Base-by-base conservation (phyloP, 2,797 vertebrate genomes). In the Myioborus miniatus region DNA sequence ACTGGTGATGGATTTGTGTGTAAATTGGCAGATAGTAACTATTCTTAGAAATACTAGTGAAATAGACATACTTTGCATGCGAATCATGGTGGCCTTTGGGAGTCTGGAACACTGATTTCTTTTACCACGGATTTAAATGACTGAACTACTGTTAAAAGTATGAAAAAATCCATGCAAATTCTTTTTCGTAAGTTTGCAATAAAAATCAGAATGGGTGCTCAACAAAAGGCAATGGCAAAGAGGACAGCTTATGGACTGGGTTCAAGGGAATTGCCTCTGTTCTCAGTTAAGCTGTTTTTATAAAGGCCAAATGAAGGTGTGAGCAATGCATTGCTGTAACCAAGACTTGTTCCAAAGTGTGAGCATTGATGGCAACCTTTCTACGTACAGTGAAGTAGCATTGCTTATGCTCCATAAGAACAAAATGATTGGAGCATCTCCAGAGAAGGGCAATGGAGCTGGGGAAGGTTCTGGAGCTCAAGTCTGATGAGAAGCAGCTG, bases 1-100 rank as follows among this genome's bases (percentile, higher is more conserved):
- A 0, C 11, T 0, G 3, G 83, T 87, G 52, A 93, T 59, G 76
- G 63, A 64, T 83, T 80, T 88, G 72, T 79, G 71, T 89, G 41
- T 89, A 92, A 89, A 85, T 87, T 79, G 84, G 78, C 90, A 78
- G 63, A 92, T 64, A 84, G 50, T n/a, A 53, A 71, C 72, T 64
- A 1, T 71, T 89, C 69, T 32, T 92, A 71, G 67, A 84, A 95
- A 79, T 89, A 62, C 27, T 67, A 64, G 53, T 39, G 89, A 92
- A 94, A 79, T 12, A 39, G 79, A 53, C 58, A 81, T 67, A 67
- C 8, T 87, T 97, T 89, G 69, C 60, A 47, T 65, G 67, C 41
- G 59, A 96, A 84, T 93, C 46, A 63, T 36, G 80, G 47, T 74
- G 77, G 56, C 83, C 13, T 65, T 83, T 92, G 62, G 63, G 69